phyloP scores from a whole-genome alignment of 2,113 vertebrate genomes.

The Megaptera novaeangliae region DNA sequence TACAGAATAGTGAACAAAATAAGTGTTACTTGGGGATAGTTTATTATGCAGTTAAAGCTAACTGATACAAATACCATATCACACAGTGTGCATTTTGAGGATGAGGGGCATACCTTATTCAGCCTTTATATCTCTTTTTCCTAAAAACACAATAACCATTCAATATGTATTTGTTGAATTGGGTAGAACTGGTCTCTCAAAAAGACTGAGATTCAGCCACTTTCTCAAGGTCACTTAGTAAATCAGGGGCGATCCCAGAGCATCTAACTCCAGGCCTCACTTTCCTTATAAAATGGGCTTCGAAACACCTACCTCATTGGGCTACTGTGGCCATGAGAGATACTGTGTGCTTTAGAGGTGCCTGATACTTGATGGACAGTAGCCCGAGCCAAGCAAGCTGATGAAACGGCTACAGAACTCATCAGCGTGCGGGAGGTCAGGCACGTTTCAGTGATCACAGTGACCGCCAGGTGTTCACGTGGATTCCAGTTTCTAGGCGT shows the following conservation, averaged over 20 bases:
- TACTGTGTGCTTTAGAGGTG: rapidly evolving
- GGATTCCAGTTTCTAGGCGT: neutral
- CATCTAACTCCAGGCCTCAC: neutral
- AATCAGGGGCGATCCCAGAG: neutral
- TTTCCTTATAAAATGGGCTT: neutral
- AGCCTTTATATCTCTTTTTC: neutral
- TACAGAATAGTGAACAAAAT: neutral
- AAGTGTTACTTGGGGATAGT: neutral
- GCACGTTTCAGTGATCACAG: rapidly evolving
- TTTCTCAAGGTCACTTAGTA: neutral
- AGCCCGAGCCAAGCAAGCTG: neutral
- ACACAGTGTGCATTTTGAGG: neutral
- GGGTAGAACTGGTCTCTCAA: neutral
- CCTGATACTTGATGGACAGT: rapidly evolving
- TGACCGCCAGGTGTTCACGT: neutral
- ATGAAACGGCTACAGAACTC: neutral
- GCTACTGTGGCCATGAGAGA: neutral
- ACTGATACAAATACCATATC: neutral
- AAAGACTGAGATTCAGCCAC: neutral
- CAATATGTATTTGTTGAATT: neutral
- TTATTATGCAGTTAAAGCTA: neutral
- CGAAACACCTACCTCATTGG: neutral
- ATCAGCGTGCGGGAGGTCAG: rapidly evolving
- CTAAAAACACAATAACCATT: neutral
- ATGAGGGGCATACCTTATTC: neutral